Percentiles rank a stretch among this genome's conserved stretches.
These are phyloP conservation scores for Ctena decussata DNA, from an alignment of 2,888 invertebrate species.

Conservation along the genomic window DNA sequence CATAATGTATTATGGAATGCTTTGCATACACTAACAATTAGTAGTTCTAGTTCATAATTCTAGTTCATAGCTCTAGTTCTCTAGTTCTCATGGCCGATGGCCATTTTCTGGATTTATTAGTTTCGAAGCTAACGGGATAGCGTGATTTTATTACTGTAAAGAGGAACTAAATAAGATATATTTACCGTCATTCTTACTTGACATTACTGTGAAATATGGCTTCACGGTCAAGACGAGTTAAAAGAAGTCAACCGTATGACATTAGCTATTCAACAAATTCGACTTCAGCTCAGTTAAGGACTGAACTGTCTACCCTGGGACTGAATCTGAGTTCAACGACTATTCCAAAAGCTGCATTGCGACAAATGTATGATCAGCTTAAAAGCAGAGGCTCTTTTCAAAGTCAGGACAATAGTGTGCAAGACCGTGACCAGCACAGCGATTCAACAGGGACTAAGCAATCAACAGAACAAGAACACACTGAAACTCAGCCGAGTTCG, in stretches of 20 bases:
- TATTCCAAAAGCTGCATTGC: background rate
- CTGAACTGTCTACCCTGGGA: background rate
- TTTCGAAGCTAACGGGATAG: too few relatives aligned
- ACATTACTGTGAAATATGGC: background rate
- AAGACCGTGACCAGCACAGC: background rate
- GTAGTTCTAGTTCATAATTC: too few relatives aligned
- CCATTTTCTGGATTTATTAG: too few relatives aligned
- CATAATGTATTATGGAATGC: too few relatives aligned
- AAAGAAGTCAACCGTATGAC: background rate
- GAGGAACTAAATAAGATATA: too few relatives aligned
- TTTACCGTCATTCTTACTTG: too few relatives aligned
- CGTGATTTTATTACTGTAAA: too few relatives aligned
- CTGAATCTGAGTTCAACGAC: background rate
- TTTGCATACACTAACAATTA: too few relatives aligned
- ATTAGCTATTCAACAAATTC: background rate
- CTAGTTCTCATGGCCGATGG: too few relatives aligned
- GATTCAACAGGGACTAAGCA: background rate
- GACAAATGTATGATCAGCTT: background rate
- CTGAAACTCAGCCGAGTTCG: background rate
- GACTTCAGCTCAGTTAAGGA: background rate
- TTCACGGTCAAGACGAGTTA: background rate
- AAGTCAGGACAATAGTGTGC: background rate
- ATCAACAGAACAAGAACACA: background rate
- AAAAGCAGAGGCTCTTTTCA: background rate
- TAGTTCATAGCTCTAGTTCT: too few relatives aligned